Percentiles rank a stretch among this genome's conserved stretches.
Conservation (phyloP, 37 sponge, comb jelly and placozoan species). For the Ephydatia muelleri region DNA sequence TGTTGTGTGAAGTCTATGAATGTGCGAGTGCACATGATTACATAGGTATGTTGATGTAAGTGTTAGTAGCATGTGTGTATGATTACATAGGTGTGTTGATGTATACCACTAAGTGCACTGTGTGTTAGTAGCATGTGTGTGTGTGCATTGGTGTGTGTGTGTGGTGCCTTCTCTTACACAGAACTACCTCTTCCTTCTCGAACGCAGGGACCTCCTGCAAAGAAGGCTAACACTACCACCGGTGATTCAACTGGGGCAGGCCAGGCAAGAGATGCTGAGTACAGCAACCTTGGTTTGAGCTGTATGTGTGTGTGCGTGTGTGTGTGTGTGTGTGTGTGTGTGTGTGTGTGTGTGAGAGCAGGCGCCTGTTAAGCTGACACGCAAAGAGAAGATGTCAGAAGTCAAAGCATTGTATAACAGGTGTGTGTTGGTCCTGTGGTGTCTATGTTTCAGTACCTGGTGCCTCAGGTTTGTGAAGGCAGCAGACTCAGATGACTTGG, state of each 20-base stretch:
- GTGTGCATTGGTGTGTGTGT: not conserved
- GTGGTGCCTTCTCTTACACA: not conserved
- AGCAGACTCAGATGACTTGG: not conserved
- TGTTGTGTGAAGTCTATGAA: too few relatives aligned
- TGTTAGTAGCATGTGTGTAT: too few relatives aligned
- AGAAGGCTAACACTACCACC: slow-evolving; percentile 9
- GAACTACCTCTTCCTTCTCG: too few relatives aligned
- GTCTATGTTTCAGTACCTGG: too few relatives aligned
- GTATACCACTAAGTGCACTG: not conserved
- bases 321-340: slow-evolving; percentile 49
- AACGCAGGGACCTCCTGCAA: slow-evolving; percentile 28
- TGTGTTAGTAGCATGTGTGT: not conserved
- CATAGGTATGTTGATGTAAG: too few relatives aligned
- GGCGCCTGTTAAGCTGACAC: not conserved
- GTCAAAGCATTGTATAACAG: not conserved
- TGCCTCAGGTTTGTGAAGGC: not conserved
- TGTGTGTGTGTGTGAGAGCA: slow-evolving; percentile 13
- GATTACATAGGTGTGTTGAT: not conserved
- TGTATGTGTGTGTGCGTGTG: slow-evolving; percentile 5
- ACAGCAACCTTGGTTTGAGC: not conserved
- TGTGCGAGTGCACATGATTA: too few relatives aligned
- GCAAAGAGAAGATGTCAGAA: not conserved
- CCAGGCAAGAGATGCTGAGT: not conserved
- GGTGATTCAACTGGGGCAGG: not conserved
- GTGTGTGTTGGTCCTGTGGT: not conserved